Percentiles rank a stretch among this genome's conserved stretches.
Conservation (phyloP, 2,888 invertebrate species). For the Malthinus flaveolus region DNA sequence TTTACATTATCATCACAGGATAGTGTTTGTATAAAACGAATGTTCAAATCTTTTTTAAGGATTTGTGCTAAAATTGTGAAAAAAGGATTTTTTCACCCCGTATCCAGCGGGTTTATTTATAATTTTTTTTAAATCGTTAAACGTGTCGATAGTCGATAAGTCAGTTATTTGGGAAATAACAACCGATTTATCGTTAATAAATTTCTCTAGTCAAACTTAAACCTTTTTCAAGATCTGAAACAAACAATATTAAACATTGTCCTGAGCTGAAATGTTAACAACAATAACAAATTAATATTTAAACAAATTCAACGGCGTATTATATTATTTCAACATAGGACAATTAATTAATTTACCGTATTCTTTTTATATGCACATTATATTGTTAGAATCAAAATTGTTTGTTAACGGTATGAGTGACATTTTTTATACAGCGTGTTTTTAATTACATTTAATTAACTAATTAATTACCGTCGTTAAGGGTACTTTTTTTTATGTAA, state of each 20-base stretch:
- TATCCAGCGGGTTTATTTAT: constrained; percentile 31
- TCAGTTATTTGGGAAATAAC: constrained; percentile 50
- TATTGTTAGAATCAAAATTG: constrained; percentile 25
- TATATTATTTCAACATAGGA: constrained; percentile 38
- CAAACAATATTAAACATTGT: constrained; percentile 40
- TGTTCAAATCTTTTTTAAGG: constrained; percentile 8
- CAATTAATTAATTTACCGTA: constrained; percentile 24
- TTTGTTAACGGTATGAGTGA: constrained; percentile 46
- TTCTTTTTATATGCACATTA: constrained; percentile 20
- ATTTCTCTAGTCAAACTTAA: background rate
- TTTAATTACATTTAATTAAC: constrained; percentile 6
- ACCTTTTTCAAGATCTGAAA: constrained; percentile 1
- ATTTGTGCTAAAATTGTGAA: background rate
- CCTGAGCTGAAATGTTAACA: constrained; percentile 50
- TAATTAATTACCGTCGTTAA: background rate
- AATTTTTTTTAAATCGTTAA: constrained; percentile 14
- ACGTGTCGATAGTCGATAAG: constrained; percentile 27
- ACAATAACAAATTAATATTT: constrained; percentile 42
- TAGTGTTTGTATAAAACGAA: constrained; percentile 39
- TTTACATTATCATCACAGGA: constrained; percentile 47
- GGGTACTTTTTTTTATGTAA: constrained; percentile 2
- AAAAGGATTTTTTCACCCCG: constrained; percentile 21
- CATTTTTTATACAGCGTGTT: constrained; percentile 42
- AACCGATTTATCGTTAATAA: constrained; percentile 37
- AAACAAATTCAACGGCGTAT: constrained; percentile 43